These are phyloP conservation scores for Lophochroa leadbeateri DNA, from an alignment of 2,113 vertebrate genomes.

Conservation along the genomic window DNA sequence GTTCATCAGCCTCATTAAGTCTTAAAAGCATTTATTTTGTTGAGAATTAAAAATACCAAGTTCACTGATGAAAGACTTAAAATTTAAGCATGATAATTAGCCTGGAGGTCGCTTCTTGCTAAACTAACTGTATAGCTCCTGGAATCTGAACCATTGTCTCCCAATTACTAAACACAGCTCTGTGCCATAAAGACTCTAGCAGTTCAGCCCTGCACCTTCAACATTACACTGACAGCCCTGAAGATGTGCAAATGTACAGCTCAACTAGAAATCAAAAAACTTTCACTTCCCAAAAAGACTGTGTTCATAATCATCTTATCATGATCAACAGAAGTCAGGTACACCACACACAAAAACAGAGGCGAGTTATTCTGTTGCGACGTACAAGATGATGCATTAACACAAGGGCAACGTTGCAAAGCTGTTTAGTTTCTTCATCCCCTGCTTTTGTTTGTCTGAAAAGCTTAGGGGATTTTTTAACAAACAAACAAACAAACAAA, in stretches of 20 bases:
- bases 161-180: rapidly evolving
- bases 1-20: neutral
- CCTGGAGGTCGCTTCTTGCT: neutral
- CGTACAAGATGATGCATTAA: neutral
- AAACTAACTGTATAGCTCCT: neutral
- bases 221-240: neutral
- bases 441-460: neutral
- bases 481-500: too few species aligned
- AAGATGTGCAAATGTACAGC: rapidly evolving
- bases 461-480: rapidly evolving
- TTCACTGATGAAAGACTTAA: neutral
- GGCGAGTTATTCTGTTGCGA: rapidly evolving
- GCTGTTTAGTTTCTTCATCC: neutral
- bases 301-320: neutral
- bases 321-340: rapidly evolving
- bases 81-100: neutral
- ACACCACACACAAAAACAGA: neutral
- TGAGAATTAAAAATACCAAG: neutral
- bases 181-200: neutral
- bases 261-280: neutral
- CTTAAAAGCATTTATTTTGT: neutral
- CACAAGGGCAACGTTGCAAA: neutral
- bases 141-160: neutral
- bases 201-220: neutral
- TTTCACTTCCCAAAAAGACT: neutral